These are phyloP conservation scores for Aphis gossypii DNA, from an alignment of 1,140 invertebrate species.

Conservation along the genomic window DNA sequence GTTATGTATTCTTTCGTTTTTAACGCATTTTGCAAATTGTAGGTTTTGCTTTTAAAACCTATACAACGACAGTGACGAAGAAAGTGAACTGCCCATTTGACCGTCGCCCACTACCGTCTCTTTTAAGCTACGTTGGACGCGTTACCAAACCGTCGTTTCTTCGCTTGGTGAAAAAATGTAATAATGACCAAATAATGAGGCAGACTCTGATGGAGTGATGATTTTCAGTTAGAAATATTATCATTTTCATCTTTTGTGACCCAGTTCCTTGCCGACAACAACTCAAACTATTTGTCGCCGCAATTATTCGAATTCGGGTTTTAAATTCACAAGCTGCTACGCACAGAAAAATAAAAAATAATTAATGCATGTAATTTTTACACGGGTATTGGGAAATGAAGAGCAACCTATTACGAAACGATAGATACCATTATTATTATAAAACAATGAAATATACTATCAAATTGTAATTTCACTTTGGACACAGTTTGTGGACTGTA, in stretches of 20 bases:
- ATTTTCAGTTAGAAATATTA: background rate
- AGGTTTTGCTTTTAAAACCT: background rate
- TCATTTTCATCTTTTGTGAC: slow-evolving; percentile 38
- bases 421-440: background rate
- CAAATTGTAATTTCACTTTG: background rate
- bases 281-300: background rate
- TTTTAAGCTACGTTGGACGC: background rate
- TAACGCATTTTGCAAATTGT: background rate
- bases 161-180: background rate
- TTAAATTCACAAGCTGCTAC: background rate
- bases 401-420: background rate
- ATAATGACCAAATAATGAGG: slow-evolving; percentile 34
- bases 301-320: background rate
- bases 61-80: background rate
- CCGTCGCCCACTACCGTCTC: background rate
- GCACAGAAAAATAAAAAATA: background rate
- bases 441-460: slow-evolving; percentile 11
- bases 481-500: background rate
- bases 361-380: background rate
- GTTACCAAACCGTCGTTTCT: background rate
- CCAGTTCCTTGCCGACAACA: background rate
- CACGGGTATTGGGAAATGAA: background rate
- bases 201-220: background rate
- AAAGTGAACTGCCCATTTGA: background rate
- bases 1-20: background rate